phyloP scores from a whole-genome alignment of 2,797 vertebrate species.

The Galago senegalensis region DNA sequence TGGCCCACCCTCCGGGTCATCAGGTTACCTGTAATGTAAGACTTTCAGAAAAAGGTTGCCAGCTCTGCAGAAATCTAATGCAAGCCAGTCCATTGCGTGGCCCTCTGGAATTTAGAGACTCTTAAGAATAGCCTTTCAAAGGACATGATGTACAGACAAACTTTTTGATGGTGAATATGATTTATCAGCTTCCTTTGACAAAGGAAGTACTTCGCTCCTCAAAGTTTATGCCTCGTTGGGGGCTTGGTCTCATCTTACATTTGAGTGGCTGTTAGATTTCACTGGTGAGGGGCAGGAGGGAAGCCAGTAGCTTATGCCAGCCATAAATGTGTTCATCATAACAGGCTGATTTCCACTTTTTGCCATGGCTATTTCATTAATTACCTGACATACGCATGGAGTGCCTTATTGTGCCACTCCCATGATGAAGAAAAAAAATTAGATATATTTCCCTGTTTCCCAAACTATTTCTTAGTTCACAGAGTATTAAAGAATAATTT shows the following conservation, averaged over 20 bases:
- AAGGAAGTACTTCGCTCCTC: background rate
- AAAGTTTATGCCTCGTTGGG: background rate
- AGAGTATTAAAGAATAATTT: background rate
- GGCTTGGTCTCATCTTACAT: background rate
- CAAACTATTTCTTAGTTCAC: conserved; percentile 11
- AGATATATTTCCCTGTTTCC: background rate
- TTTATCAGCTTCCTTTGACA: conserved; percentile 64
- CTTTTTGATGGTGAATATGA: conserved; percentile 8
- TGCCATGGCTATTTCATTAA: conserved; percentile 8
- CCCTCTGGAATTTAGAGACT: conserved; percentile 71
- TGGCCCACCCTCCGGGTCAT: conserved; percentile 77
- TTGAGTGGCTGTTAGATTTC: conserved; percentile 26
- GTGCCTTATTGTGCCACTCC: background rate
- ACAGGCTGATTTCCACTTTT: conserved; percentile 58
- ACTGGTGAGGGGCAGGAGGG: background rate
- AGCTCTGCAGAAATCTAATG: conserved; percentile 76
- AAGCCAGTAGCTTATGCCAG: background rate
- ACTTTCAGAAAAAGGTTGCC: conserved; percentile 71
- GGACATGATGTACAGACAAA: conserved; percentile 71
- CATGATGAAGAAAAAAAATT: conserved; percentile 5
- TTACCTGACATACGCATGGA: background rate
- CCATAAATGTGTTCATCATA: background rate
- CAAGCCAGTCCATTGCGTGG: conserved; percentile 33
- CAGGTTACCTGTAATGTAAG: conserved; percentile 83
- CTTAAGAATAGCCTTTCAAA: conserved; percentile 76